Base-by-base conservation (phyloP, 2,113 vertebrate genomes). In the Epinephelus fuscoguttatus region DNA sequence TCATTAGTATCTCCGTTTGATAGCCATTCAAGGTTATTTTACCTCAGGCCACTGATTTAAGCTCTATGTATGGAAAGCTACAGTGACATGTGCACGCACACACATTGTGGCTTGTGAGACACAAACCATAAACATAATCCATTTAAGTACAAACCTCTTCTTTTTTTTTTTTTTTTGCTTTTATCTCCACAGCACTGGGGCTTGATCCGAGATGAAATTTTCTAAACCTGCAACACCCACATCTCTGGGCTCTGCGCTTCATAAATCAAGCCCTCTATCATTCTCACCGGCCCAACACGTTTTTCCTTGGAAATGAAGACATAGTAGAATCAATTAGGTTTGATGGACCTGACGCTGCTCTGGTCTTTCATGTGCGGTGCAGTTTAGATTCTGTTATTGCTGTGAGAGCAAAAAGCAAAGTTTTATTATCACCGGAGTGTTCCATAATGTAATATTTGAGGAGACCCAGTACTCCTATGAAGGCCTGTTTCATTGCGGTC, bases 251-350 rank as follows among this genome's bases (percentile, higher is more conserved):
- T 72, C 64, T n/a, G 68, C 8, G 45, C 77, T 89, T 89, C 85
- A 84, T 89, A 91, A 89, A 88, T 92, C 92, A 89, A 81, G 59
- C 80, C 64, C 80, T 88, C 83, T 78, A 80, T 82, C 66, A 81
- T 87, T 88, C 89, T 79, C 83, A 74, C 74, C 13, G 40, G 62
- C 76, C 74, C 79, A 81, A 85, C 64, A 72, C 76, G 30, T 91
- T 93, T 89, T 90, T 79, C 84, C 55, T 81, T 75, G 66, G 78
- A 90, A 94, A 94, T 94, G 88, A 94, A 94, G 91, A 91, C 74
- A 74, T 81, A 83, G 84, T 91, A 77, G 91, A 94, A 93, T 93
- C 88, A 92, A 91, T 94, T 91, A 93, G 72, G 75, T 84, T 88
- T 91, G 91, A 90, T 93, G 82, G 89, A 92, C 81, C 70, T 77